Base-by-base conservation (phyloP, 2,888 invertebrate species). In the Plusia festucae region DNA sequence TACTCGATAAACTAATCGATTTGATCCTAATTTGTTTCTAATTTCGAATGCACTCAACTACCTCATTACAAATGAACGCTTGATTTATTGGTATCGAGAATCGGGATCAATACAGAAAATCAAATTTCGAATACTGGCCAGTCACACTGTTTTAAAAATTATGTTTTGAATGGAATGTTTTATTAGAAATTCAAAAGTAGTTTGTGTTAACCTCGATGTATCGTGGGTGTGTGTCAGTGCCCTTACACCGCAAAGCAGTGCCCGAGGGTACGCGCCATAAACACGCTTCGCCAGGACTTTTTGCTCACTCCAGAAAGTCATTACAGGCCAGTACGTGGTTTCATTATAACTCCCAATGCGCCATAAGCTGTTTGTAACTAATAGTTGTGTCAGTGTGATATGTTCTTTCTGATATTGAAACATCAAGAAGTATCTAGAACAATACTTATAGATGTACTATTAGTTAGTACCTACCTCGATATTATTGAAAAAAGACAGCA, bases 271-370 rank as follows among this genome's bases (percentile, higher is more conserved):
- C 62, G 58, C 58, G 74, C 78, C 70, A 76, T 80, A 76, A 78
- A 80, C 81, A 83, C 81, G 75, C 66, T 65, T 64, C 54, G 65
- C 68, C 73, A 59, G 68, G 76, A 84, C 78, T 85, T 87, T 87
- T 85, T 85, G 83, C 83, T 81, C 79, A 68, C 82, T 82, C 84
- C 82, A 84, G 83, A 85, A 88, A 86, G 83, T 88, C 87, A 88
- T 89, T 88, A 88, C 79, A 63, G 71, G 51, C 65, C 59, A 32
- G 82, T 82, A 88, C 89, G 88, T 88, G 89, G 84, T 85, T 85
- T 79, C 86, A 89, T 89, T 89, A 87, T 85, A 79, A 79, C 78
- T 72, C 68, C 65, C 64, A 61, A 73, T 77, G 67, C 55, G 60
- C 70, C 60, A 32, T 58, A 63, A 64, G 62, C 63, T 44, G 27